Percentiles rank a stretch among this genome's conserved stretches.
These are phyloP conservation scores for Felis catus DNA, from an alignment of 2,113 vertebrate species.

Conservation along the genomic window F.catus_Fca126_mat1.0 CM031425.1:2289001-2289500, in stretches of 20 bases:
- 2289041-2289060: slow-evolving; percentile 35
- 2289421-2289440: not conserved
- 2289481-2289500: slow-evolving; percentile 57
- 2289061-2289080: slow-evolving; percentile 53
- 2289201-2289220: not conserved
- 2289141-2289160: slow-evolving; percentile 9
- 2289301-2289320: slow-evolving; percentile 73
- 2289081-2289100: slow-evolving; percentile 63
- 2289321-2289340: slow-evolving; percentile 49
- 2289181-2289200: slow-evolving; percentile 16
- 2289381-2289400: not conserved
- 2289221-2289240: not conserved
- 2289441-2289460: not conserved
- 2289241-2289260: not conserved
- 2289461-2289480: not conserved
- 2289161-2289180: not conserved
- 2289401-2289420: not conserved
- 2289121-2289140: slow-evolving; percentile 44
- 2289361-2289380: not conserved
- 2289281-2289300: slow-evolving; percentile 51
- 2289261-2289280: slow-evolving; percentile 30
- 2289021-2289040: slow-evolving; percentile 44
- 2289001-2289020: slow-evolving; percentile 50
- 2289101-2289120: slow-evolving; percentile 66
- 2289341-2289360: not conserved